A percentile compares a stretch with the other conserved stretches of the same genome.
These are phyloP conservation scores for Pterocles gutturalis DNA, from an alignment of 2,113 vertebrate genomes.

Conservation along the genomic window DNA sequence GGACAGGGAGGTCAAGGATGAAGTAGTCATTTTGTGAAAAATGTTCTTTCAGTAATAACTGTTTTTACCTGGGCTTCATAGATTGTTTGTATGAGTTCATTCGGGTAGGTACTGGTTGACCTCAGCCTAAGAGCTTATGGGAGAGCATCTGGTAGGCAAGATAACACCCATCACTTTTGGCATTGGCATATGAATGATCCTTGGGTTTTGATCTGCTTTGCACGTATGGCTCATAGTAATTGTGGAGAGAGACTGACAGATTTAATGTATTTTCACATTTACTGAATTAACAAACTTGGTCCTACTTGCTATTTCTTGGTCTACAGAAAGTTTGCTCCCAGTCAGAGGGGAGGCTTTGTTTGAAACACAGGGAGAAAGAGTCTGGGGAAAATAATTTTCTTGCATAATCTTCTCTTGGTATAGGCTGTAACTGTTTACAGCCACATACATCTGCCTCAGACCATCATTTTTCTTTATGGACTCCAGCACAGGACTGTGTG, in stretches of 20 bases:
- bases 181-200: no score
- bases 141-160: background rate
- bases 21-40: background rate
- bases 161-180: background rate
- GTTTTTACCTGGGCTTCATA: background rate
- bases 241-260: background rate
- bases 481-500: background rate
- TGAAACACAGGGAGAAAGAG: background rate
- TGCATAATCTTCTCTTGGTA: background rate
- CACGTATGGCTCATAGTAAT: background rate
- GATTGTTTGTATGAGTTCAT: background rate
- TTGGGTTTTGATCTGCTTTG: background rate
- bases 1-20: conserved; percentile 3
- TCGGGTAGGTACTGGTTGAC: background rate
- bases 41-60: background rate
- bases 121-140: background rate
- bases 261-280: background rate
- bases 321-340: background rate
- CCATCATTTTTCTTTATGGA: background rate
- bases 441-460: background rate
- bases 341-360: background rate
- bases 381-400: background rate
- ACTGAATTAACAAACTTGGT: background rate
- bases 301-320: background rate
- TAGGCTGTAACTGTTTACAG: background rate